Percentiles rank a stretch among this genome's conserved stretches.
These are phyloP conservation scores for Trachemys scripta DNA, from an alignment of 2,113 vertebrate genomes.

Conservation along the genomic window DNA sequence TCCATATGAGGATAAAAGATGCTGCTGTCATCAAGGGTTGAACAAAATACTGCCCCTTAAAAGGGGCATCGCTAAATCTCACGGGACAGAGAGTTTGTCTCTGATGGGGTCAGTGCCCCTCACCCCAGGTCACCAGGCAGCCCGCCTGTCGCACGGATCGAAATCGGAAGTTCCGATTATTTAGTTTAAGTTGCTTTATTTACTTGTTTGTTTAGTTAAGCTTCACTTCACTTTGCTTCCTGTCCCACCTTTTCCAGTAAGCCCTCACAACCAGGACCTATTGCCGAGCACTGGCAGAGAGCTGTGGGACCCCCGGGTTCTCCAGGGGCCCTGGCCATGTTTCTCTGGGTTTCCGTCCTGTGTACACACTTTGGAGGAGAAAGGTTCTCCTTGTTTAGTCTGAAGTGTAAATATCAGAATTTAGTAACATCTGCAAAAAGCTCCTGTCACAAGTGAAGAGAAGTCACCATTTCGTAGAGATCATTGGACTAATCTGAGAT, in stretches of 20 bases:
- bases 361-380: not conserved
- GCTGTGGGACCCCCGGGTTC: not conserved
- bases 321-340: not conserved
- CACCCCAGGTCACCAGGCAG: not conserved
- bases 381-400: not conserved
- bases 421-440: not conserved
- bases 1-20: not conserved
- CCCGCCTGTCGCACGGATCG: not conserved
- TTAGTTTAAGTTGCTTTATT: not conserved
- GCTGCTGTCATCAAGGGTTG: not conserved
- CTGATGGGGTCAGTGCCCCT: not conserved
- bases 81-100: not conserved
- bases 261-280: not conserved
- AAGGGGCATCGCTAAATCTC: not conserved
- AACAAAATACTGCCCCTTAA: not conserved
- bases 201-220: not conserved
- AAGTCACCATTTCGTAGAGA: not conserved
- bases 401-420: not conserved
- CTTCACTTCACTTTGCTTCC: slow-evolving; percentile 29
- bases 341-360: not conserved
- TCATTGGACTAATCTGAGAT: not conserved
- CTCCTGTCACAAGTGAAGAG: not conserved
- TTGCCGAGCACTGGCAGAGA: not conserved
- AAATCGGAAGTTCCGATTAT: not conserved
- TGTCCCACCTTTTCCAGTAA: not conserved